Evolutionary conservation across 2,797 vertebrate genomes (phyloP).

Genomic region (Pseudotriccus pelzelni): DNA sequence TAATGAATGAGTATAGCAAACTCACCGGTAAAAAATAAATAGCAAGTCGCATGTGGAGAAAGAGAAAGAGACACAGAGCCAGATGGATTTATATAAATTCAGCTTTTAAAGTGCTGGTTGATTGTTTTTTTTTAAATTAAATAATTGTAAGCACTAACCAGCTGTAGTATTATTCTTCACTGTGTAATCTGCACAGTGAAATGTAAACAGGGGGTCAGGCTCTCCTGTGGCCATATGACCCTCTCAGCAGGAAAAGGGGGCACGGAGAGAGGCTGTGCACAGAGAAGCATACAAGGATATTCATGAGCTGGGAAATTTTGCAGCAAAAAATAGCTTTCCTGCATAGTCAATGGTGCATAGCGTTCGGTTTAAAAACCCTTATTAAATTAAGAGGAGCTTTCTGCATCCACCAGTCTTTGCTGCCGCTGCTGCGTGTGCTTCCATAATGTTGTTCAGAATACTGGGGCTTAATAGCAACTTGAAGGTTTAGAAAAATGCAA

Average conservation of each 20-base stretch:
- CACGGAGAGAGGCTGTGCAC: conserved; percentile 22
- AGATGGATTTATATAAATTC: conserved; percentile 23
- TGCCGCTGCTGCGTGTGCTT: conserved; percentile 38
- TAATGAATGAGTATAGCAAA: background rate
- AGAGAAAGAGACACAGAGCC: background rate
- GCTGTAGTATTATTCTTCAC: conserved; percentile 23
- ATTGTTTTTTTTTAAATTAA: background rate
- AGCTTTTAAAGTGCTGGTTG: background rate
- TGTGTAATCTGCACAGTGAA: conserved; percentile 55
- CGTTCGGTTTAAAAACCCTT: conserved; percentile 44
- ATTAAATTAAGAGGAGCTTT: conserved; percentile 67
- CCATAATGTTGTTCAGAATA: conserved; percentile 35
- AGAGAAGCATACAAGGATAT: conserved; percentile 4
- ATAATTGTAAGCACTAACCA: conserved; percentile 33
- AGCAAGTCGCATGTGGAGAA: background rate
- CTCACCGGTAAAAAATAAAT: conserved; percentile 1
- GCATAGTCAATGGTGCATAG: conserved; percentile 64
- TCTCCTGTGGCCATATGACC: conserved; percentile 53
- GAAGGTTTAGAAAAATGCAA: conserved; percentile 68
- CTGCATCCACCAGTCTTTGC: background rate
- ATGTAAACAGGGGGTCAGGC: conserved; percentile 32
- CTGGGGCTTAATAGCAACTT: conserved; percentile 55
- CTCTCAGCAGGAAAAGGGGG: conserved; percentile 50
- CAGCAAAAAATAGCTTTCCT: conserved; percentile 48
- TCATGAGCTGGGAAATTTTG: conserved; percentile 39